phyloP scores from a whole-genome alignment of 2,797 vertebrate genomes.

The Poecilia wingei region DNA sequence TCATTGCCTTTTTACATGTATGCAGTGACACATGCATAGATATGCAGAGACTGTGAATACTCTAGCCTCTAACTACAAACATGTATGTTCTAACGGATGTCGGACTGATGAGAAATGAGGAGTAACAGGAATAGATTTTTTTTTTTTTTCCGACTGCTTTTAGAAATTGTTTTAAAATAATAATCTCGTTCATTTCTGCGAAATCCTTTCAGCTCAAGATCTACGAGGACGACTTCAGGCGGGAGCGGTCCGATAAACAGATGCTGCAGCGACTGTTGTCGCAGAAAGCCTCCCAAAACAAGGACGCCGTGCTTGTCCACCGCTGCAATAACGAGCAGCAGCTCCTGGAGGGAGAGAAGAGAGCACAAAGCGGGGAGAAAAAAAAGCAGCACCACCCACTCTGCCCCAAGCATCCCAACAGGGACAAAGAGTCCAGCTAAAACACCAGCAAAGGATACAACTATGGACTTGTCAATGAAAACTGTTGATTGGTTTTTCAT shows the following conservation, averaged over 20 bases:
- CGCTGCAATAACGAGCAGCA: slow-evolving; percentile 81
- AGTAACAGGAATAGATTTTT: not conserved
- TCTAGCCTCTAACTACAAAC: not conserved
- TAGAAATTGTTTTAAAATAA: not conserved
- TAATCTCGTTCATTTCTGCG: slow-evolving; percentile 2
- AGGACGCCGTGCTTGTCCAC: slow-evolving; percentile 79
- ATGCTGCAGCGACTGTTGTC: slow-evolving; percentile 82
- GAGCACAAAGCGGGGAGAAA: slow-evolving; percentile 58
- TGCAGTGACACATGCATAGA: not conserved
- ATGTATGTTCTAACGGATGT: not conserved
- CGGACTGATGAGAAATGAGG: not conserved
- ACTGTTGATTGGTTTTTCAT: slow-evolving; percentile 5
- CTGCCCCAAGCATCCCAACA: slow-evolving; percentile 72
- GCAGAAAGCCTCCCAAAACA: slow-evolving; percentile 67
- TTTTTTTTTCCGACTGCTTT: not conserved
- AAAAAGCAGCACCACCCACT: slow-evolving; percentile 64
- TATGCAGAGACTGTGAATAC: not conserved
- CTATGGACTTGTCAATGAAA: not conserved
- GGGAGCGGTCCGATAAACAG: slow-evolving; percentile 84
- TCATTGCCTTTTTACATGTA: not conserved
- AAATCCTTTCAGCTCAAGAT: slow-evolving; percentile 76
- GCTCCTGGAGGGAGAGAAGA: slow-evolving; percentile 54
- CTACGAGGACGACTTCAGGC: slow-evolving; percentile 84
- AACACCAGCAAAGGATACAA: not conserved
- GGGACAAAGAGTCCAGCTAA: slow-evolving; percentile 55